phyloP scores from a whole-genome alignment of 2,888 invertebrate species.

The Lobophora halterata region DNA sequence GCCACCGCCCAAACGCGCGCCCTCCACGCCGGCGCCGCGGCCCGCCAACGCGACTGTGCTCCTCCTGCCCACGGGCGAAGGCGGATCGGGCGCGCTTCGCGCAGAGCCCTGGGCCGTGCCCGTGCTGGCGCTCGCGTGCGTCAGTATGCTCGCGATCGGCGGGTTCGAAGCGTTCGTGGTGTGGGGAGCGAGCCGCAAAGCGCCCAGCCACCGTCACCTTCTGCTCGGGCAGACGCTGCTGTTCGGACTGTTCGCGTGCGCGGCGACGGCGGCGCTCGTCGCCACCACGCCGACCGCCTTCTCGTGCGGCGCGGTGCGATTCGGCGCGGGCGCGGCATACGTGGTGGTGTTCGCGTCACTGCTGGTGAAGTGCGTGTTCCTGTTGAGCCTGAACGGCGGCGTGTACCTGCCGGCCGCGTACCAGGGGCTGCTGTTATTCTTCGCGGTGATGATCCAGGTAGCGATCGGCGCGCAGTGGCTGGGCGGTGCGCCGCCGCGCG shows the following conservation, averaged over 20 bases:
- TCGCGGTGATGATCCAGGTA: constrained; percentile 94
- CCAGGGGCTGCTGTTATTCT: constrained; percentile 92
- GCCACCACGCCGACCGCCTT: constrained; percentile 89
- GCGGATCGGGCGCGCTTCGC: constrained; percentile 78
- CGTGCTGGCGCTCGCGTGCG: constrained; percentile 89
- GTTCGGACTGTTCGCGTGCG: constrained; percentile 90
- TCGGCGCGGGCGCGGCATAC: constrained; percentile 90
- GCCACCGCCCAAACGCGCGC: constrained; percentile 51
- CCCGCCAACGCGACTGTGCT: constrained; percentile 47
- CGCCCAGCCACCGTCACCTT: constrained; percentile 91
- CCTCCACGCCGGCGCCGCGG: constrained; percentile 43
- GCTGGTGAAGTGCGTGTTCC: constrained; percentile 95
- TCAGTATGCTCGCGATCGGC: constrained; percentile 91
- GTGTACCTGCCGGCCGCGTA: constrained; percentile 96
- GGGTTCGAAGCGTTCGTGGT: constrained; percentile 95
- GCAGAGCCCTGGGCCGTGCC: constrained; percentile 95
- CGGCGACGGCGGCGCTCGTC: constrained; percentile 88
- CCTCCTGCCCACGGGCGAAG: constrained; percentile 42
- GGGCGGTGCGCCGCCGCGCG: constrained; percentile 86
- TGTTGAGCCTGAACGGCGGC: constrained; percentile 94
- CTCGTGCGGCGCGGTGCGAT: constrained; percentile 90
- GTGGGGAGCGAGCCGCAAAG: constrained; percentile 88
- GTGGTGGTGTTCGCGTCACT: constrained; percentile 94
- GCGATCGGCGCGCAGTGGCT: constrained; percentile 93
- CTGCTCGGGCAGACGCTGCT: constrained; percentile 93